Evolutionary conservation across 1,140 invertebrate species (phyloP).

Genomic region (Drosophila pandora): DNA sequence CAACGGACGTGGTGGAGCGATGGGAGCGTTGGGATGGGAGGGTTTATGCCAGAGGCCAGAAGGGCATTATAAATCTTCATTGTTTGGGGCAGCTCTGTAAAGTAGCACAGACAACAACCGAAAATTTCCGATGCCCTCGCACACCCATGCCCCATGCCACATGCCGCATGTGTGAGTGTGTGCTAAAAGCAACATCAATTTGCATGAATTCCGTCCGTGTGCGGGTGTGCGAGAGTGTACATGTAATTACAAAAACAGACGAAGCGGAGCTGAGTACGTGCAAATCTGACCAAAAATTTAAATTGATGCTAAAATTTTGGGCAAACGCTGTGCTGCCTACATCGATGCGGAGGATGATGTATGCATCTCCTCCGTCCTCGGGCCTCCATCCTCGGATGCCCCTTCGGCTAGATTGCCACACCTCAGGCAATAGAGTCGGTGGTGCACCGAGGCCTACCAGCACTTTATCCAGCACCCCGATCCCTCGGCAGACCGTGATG

Average conservation of each 20-base stretch:
- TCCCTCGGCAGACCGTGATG: conserved; percentile 60
- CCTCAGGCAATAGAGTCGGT: conserved; percentile 17
- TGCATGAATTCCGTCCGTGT: conserved; percentile 63
- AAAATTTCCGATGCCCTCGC: conserved; percentile 55
- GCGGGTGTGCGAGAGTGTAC: conserved; percentile 45
- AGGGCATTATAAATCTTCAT: conserved; percentile 76
- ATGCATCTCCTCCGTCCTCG: conserved; percentile 41
- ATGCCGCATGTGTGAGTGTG: conserved; percentile 3
- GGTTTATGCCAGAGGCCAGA: conserved; percentile 6
- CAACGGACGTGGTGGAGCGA: background rate
- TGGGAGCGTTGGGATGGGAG: background rate
- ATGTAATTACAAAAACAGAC: conserved; percentile 80
- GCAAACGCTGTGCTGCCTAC: conserved; percentile 64
- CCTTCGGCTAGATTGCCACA: conserved; percentile 4
- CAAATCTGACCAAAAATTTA: conserved; percentile 83
- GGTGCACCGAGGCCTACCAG: conserved; percentile 33
- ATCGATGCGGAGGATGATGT: conserved; percentile 54
- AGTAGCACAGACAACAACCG: conserved; percentile 74
- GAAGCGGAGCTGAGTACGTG: conserved; percentile 69
- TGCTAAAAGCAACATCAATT: conserved; percentile 78
- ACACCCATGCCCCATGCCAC: conserved; percentile 25
- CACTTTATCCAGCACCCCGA: background rate
- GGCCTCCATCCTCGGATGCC: no score
- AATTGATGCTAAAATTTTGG: conserved; percentile 81
- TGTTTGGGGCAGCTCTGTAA: conserved; percentile 66